Evolutionary conservation across 2,797 vertebrate genomes (phyloP).

Genomic region (Peromyscus aztecus): DNA sequence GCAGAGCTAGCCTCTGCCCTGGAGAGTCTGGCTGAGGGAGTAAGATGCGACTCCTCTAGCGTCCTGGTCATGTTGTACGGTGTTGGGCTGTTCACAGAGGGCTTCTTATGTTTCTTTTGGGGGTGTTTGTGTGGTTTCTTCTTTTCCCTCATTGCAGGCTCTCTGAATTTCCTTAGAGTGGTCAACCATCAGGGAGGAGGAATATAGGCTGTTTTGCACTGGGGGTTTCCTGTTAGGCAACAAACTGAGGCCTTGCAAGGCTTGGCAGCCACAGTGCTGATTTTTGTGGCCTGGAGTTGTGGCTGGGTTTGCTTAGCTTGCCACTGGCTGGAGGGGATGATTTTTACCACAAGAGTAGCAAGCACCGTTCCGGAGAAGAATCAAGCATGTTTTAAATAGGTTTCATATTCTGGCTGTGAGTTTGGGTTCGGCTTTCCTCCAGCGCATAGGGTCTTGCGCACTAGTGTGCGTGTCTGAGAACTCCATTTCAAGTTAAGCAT

Average conservation of each 20-base stretch:
- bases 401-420: conserved; percentile 36
- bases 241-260: conserved; percentile 75
- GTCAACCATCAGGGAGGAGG: conserved; percentile 77
- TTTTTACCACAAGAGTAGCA: neutral
- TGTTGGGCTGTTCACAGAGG: conserved; percentile 48
- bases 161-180: conserved; percentile 77
- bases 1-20: neutral
- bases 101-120: conserved; percentile 69
- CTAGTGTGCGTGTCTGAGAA: neutral
- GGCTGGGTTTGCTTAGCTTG: conserved; percentile 76
- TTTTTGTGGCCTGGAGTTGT: conserved; percentile 77
- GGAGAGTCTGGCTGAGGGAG: neutral
- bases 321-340: conserved; percentile 57
- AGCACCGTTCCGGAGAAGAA: conserved; percentile 12
- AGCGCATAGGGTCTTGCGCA: too few relatives aligned
- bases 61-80: conserved; percentile 46
- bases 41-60: neutral
- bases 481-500: neutral
- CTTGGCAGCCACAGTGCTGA: conserved; percentile 80
- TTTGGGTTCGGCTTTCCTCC: conserved; percentile 7
- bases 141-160: conserved; percentile 76
- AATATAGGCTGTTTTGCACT: conserved; percentile 80
- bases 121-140: conserved; percentile 54
- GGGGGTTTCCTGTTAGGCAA: conserved; percentile 83
- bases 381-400: conserved; percentile 37